Base-by-base conservation (phyloP, 2,888 invertebrate species). In the Eupithecia insigniata region DNA sequence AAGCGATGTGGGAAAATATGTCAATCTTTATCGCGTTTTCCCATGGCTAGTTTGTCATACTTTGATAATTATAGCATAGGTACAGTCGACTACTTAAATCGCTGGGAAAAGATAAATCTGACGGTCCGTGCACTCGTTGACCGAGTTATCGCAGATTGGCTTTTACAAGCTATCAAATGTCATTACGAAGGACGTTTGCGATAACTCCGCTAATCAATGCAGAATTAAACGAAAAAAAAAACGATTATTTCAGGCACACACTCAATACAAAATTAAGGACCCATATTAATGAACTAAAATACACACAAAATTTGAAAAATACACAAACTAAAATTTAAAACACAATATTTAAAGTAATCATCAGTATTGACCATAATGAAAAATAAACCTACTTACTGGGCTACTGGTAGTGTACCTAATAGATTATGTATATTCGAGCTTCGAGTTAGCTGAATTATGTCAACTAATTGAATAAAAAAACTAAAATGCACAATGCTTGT, bases 21-120 rank as follows among this genome's bases (percentile, higher is more conserved):
- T 67, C 73, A 70, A 61, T 58, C 46, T 64, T 72, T 67, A 70
- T 67, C 62, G 39, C 67, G 62, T 70, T 73, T 73, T 73, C 67
- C 26, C 66, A 68, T 67, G 60, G 36, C 65, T 55, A 68, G 65
- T 66, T 73, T 73, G 60, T 70, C 68, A 70, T 68, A 70, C 67
- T 51, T 62, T 26, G 36, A 46, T 70, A 70, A 65, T 67, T 55
- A 67, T 67, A 67, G 60, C n/a, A 36, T 18, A 61, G 61, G 55
- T 60, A 28, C 60, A 60, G 60, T 30, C 18, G 30, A 60, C 28
- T 30, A 18, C 60, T 7, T 18, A 16, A 12, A 30, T 30, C 12
- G 2, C 60, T 18, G 28, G 46, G 46, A 26, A 55, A 55, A 22
- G 1, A 12, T 55, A 55, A 55, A 26, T 55, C 14, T 55, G 10